phyloP scores from a whole-genome alignment of 2,888 invertebrate species.

The Ichneumoninae sp. region DNA sequence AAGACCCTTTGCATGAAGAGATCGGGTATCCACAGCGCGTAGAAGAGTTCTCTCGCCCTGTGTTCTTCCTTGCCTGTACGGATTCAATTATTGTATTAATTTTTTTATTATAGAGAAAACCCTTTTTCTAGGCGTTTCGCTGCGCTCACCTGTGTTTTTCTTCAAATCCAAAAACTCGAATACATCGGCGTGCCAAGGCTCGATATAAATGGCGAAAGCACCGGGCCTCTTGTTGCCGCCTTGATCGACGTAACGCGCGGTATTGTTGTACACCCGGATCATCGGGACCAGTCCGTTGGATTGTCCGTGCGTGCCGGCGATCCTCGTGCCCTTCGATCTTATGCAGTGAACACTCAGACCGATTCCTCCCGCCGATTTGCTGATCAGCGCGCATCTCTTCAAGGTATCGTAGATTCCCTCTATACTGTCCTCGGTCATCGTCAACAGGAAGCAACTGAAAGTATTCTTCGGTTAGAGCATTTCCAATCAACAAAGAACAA shows the following conservation, averaged over 20 bases:
- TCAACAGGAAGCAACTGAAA: slow-evolving; percentile 95
- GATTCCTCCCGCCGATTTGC: slow-evolving; percentile 98
- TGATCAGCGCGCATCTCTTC: slow-evolving; percentile 96
- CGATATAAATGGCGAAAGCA: slow-evolving; percentile 98
- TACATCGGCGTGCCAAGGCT: slow-evolving; percentile 99
- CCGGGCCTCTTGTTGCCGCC: slow-evolving; percentile 99
- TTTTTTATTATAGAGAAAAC: not conserved
- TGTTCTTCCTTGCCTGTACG: slow-evolving; percentile 93
- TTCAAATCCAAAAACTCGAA: slow-evolving; percentile 97
- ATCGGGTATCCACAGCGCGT: slow-evolving; percentile 99
- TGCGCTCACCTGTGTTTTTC: slow-evolving; percentile 91
- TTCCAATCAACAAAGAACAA: not conserved
- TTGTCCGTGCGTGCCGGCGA: slow-evolving; percentile 96
- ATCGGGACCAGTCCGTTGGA: slow-evolving; percentile 99
- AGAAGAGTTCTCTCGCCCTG: slow-evolving; percentile 97
- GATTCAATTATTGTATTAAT: not conserved
- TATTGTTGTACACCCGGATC: slow-evolving; percentile 97
- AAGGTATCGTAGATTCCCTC: slow-evolving; percentile 97
- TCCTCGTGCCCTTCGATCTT: slow-evolving; percentile 95
- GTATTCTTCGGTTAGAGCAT: not conserved
- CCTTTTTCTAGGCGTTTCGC: not conserved
- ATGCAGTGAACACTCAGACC: slow-evolving; percentile 98
- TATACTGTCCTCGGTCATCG: slow-evolving; percentile 97
- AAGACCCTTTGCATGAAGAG: slow-evolving; percentile 98
- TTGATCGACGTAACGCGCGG: slow-evolving; percentile 98